phyloP scores from a whole-genome alignment of 2,113 vertebrate genomes.

The Oenanthe melanoleuca region DNA sequence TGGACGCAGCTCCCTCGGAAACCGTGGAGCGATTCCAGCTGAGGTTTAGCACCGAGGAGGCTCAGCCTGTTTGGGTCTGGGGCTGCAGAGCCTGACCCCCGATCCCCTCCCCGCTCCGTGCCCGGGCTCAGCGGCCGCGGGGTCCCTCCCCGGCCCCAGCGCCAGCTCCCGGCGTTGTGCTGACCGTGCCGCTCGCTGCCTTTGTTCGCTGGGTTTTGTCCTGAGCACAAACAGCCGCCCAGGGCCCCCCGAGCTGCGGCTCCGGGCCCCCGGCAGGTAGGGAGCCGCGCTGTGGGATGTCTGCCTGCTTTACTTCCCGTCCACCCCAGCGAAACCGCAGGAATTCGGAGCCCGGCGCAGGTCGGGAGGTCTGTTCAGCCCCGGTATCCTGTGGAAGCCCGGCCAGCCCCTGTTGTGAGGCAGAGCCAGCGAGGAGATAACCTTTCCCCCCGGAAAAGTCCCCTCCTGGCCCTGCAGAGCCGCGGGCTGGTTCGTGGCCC shows the following conservation, averaged over 20 bases:
- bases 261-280: background rate
- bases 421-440: background rate
- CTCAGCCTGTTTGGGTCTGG: background rate
- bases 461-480: background rate
- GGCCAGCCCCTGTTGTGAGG: background rate
- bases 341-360: constrained; percentile 13
- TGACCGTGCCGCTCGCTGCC: constrained; percentile 16
- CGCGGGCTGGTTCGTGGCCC: background rate
- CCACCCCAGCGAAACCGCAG: constrained; percentile 14
- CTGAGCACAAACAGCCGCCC: background rate
- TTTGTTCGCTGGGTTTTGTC: constrained; percentile 48
- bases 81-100: background rate
- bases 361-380: background rate
- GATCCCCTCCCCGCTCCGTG: rapidly evolving
- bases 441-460: constrained; percentile 1
- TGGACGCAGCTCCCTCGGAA: constrained; percentile 3
- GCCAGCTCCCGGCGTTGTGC: constrained; percentile 26
- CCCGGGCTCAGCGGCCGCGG: background rate
- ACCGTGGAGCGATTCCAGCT: background rate
- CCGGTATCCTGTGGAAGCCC: background rate
- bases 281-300: background rate
- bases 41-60: background rate
- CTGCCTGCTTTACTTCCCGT: background rate
- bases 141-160: background rate
- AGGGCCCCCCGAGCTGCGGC: background rate